These are phyloP conservation scores for Eupeodes latifasciatus DNA, from an alignment of 2,888 invertebrate species.

Conservation along the genomic window DNA sequence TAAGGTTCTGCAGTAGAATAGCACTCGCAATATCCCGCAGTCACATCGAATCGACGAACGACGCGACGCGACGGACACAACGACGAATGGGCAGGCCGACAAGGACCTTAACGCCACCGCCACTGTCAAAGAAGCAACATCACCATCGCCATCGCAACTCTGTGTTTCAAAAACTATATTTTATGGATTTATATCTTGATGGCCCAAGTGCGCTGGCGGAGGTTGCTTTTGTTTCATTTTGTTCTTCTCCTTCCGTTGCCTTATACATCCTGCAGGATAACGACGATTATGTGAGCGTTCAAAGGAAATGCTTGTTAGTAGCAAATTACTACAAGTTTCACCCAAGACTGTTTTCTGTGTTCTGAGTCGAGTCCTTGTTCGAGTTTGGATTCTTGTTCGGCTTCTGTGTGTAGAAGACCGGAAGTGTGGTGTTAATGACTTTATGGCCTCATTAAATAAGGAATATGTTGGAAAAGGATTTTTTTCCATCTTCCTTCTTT, in stretches of 20 bases:
- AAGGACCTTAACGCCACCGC: background rate
- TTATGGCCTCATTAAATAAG: conserved; percentile 48
- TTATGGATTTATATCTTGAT: conserved; percentile 51
- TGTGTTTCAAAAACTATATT: conserved; percentile 36
- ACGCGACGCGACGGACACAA: background rate
- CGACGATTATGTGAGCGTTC: conserved; percentile 34
- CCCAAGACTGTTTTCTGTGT: conserved; percentile 18
- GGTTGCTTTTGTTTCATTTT: conserved; percentile 29
- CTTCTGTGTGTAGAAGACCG: conserved; percentile 20
- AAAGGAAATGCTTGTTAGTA: conserved; percentile 70
- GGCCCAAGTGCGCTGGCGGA: conserved; percentile 9
- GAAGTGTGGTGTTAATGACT: conserved; percentile 68
- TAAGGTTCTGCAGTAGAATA: conserved; percentile 19
- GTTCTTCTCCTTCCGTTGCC: conserved; percentile 12
- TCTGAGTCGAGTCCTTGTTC: too few species aligned
- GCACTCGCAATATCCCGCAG: background rate
- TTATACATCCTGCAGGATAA: conserved; percentile 19
- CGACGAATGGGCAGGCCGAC: background rate
- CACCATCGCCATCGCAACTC: background rate
- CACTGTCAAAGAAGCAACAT: background rate
- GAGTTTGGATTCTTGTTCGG: too few species aligned
- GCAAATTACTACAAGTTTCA: conserved; percentile 60
- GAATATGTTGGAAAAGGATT: conserved; percentile 33
- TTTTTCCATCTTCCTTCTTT: background rate
- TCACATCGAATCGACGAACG: background rate